Conservation (phyloP, 2,113 vertebrate species). For the Columba janthina region DNA sequence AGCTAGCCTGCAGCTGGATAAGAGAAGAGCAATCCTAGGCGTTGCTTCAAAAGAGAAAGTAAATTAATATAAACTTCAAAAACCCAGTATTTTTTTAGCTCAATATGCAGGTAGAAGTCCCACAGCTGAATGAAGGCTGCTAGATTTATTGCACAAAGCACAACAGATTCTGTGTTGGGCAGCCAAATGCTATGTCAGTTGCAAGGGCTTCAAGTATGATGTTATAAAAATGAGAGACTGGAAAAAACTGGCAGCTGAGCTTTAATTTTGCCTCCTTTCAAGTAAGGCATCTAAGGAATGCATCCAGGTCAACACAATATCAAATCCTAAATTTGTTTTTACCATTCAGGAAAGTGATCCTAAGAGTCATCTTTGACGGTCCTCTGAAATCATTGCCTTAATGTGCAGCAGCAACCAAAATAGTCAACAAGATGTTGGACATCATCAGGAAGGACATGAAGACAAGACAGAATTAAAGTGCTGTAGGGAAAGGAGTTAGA, state of each 20-base stretch:
- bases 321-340: background rate
- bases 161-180: background rate
- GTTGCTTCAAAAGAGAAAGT: background rate
- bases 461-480: background rate
- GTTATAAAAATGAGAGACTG: background rate
- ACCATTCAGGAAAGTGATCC: background rate
- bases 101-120: background rate
- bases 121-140: background rate
- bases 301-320: background rate
- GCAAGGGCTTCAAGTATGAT: background rate
- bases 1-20: background rate
- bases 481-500: background rate
- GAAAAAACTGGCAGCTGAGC: background rate
- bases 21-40: background rate
- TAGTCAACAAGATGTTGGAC: background rate
- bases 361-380: background rate
- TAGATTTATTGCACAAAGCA: background rate
- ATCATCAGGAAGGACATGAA: background rate
- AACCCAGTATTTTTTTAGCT: background rate
- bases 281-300: background rate
- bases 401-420: background rate
- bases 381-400: background rate
- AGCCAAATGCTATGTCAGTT: background rate
- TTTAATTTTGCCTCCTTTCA: background rate
- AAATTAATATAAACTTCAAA: background rate